Evolutionary conservation across 1,140 invertebrate genomes (phyloP), one percentile per base, ranked within the genome.

Genomic region (Cotesia chilonis): DNA sequence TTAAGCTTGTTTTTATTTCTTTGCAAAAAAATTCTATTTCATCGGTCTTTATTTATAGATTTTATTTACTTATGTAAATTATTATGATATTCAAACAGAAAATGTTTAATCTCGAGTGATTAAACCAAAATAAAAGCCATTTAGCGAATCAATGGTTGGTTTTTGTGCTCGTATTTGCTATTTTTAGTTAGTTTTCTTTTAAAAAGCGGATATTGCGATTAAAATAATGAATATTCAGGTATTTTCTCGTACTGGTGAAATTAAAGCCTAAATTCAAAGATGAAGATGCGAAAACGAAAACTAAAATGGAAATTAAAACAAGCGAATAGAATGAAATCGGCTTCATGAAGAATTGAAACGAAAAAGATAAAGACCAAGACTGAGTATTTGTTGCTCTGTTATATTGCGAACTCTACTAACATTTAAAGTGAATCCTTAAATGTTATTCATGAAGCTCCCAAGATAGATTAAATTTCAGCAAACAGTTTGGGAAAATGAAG

Each of bases 401-500:
- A 6, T 9, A 28, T 55, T 12, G 20, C 28, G 4, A 20, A 59
- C 20, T 59, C 57, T 35, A 20, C 17, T 10, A 59, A 17, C 9
- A 59, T 9, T 59, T 20, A 4, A 20, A 28, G 20, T 20, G 57
- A 59, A 59, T 59, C 14, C 57, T 59, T 28, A 59, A 59, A 59
- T 59, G 20, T 59, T 59, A 59, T 59, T 59, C 57, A 59, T 59
- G 57, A 59, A 59, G 57, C 14, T 59, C 28, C 14, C 9, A 9
- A 9, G 9, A 59, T 17, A 59, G 28, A 59, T 20, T 17, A 9
- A 20, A 59, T 20, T 59, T 20, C 6, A 10, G 20, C 14, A 59
- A 59, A 59, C 57, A 59, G 17, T 47, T 47, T 47, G 41, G 10
- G 41, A 47, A 20, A 59, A 59, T 59, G 20, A 59, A 35, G 57